Base-by-base conservation (phyloP, 2,113 vertebrate species). In the Podarcis cretensis region DNA sequence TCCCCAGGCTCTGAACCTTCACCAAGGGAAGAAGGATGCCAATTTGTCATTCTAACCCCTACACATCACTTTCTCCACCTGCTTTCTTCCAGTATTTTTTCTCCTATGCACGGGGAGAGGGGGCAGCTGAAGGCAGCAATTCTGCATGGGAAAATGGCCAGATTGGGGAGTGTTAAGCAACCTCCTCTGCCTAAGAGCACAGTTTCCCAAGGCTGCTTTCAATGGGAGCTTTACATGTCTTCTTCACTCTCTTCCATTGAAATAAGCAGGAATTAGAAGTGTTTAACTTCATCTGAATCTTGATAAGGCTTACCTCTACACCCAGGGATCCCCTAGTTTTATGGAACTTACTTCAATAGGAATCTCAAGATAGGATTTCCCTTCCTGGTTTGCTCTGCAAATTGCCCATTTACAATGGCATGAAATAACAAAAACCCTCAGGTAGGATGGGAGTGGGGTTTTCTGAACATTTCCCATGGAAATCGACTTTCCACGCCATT, bases 401-500 rank as follows among this genome's bases (percentile, higher is more conserved):
- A 25, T 9, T 87, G 32, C 68, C 0, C 5, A 89, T 92, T 87
- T 85, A 32, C 69, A 85, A 23, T 1, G 79, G 14, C 10, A 32
- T 4, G 74, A 86, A 30, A 8, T 75, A 27, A 14, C 74, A 86
- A 89, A 54, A 30, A 2, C 18, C 82, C 84, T 21, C 25, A 6
- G 77, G 35, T 5, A 59, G 10, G 40, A 74, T 35, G 12, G 89
- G 14, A 75, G 59, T 4, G 0, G 4, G 59, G 3, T 73, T 27
- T 85, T 80, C 6, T 80, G n/a, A 54, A 87, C 5, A 77, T 75
- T 37, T 80, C 57, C 32, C 73, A 82, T 75, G 65, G 40, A 88
- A 86, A 92, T 83, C 90, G 86, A 86, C 69, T 87, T 77, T 84
- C 27, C 74, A 37, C n/a, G 25, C 54, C 89, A 43, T 59, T 92